phyloP scores from a whole-genome alignment of 1,140 invertebrate species.

The Ceratina calcarata region DNA sequence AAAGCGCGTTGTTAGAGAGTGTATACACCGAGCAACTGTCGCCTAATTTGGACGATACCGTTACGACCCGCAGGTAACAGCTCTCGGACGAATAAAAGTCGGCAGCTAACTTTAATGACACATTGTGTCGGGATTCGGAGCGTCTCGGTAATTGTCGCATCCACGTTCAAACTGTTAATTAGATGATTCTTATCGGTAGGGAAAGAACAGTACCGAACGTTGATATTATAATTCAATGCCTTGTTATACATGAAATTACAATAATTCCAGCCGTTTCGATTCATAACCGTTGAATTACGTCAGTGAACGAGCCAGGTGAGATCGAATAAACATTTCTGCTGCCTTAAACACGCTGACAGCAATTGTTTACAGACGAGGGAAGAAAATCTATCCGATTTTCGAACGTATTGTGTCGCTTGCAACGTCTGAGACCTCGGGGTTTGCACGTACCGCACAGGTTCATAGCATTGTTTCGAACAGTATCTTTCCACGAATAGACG shows the following conservation, averaged over 20 bases:
- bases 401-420: not conserved
- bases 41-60: conserved; percentile 52
- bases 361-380: no score
- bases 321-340: no score
- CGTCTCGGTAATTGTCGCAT: not conserved
- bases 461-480: conserved; percentile 56
- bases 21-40: conserved; percentile 14
- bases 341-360: no score
- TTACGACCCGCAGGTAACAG: conserved; percentile 30
- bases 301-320: no score
- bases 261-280: no score
- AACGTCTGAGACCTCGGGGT: conserved; percentile 10
- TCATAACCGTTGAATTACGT: no score
- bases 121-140: not conserved
- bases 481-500: conserved; percentile 67
- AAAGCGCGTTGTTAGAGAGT: conserved; percentile 46
- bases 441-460: conserved; percentile 55
- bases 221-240: no score
- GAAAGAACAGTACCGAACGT: no score
- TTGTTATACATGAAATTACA: no score
- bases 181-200: not conserved
- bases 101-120: not conserved
- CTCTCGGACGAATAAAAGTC: conserved; percentile 5
- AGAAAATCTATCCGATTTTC: conserved; percentile 1
- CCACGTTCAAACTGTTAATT: conserved; percentile 5